Percentiles rank a stretch among this genome's conserved stretches.
phyloP scores from a whole-genome alignment of 2,888 invertebrate genomes.

The Lasioglossum lativentre region DNA sequence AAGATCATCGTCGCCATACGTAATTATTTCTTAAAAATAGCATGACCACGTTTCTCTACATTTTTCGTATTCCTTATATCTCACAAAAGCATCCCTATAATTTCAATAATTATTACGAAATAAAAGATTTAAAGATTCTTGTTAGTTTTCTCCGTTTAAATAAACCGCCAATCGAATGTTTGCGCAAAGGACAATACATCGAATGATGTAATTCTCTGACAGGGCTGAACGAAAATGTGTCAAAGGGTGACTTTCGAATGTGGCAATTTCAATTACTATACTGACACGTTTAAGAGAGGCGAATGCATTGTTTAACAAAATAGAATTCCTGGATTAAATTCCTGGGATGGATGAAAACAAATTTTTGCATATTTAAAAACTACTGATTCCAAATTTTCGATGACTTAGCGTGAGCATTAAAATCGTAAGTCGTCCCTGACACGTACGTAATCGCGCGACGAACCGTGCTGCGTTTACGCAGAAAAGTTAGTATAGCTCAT shows the following conservation, averaged over 20 bases:
- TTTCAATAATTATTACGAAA: neutral
- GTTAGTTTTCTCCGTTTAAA: conserved; percentile 10
- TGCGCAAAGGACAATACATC: conserved; percentile 5
- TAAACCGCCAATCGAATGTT: neutral
- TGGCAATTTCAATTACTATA: neutral
- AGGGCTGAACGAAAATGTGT: conserved; percentile 1
- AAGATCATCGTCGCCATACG: neutral
- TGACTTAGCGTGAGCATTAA: neutral
- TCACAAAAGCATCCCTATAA: neutral
- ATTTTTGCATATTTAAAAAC: neutral
- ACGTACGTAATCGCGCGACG: neutral
- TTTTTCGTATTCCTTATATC: neutral
- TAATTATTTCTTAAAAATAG: neutral
- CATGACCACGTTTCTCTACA: neutral
- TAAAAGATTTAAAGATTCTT: neutral
- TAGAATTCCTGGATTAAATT: neutral
- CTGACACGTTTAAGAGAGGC: neutral
- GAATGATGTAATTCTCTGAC: conserved; percentile 33
- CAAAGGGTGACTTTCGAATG: neutral
- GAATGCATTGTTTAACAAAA: neutral
- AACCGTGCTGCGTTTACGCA: neutral
- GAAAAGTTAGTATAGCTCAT: conserved; percentile 36
- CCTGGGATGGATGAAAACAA: neutral
- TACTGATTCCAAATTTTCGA: neutral
- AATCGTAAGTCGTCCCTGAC: neutral